Evolutionary conservation across 1,140 invertebrate species (phyloP).

Genomic region (Psix sp.): DNA sequence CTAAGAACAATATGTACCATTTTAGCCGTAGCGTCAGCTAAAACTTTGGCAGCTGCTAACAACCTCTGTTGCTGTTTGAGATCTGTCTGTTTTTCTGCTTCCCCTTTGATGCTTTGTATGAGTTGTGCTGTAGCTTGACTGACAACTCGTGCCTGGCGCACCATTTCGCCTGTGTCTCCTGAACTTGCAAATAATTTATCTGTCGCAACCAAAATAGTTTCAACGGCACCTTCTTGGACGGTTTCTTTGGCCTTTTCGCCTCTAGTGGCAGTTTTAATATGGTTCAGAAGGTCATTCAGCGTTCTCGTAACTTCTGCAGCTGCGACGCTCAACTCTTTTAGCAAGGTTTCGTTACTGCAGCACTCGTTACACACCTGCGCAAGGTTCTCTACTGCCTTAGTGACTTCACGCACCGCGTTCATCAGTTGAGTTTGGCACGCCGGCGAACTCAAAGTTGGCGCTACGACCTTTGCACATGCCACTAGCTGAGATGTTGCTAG

Average conservation of each 20-base stretch:
- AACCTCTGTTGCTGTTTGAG: conserved; percentile 92
- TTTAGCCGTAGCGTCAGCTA: conserved; percentile 96
- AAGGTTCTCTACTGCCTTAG: conserved; percentile 93
- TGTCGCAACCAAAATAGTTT: conserved; percentile 93
- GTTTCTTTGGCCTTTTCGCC: conserved; percentile 77
- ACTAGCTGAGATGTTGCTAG: conserved; percentile 98
- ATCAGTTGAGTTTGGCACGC: conserved; percentile 96
- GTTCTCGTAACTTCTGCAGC: conserved; percentile 93
- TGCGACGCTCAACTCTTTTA: conserved; percentile 88
- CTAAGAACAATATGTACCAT: conserved; percentile 82
- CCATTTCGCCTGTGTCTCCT: conserved; percentile 94
- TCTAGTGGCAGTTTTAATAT: conserved; percentile 84
- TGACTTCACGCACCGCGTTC: conserved; percentile 94
- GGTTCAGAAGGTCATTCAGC: conserved; percentile 92
- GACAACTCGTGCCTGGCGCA: conserved; percentile 93
- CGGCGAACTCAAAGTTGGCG: conserved; percentile 89
- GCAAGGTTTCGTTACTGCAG: conserved; percentile 82
- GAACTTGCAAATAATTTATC: conserved; percentile 90
- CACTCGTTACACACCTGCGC: conserved; percentile 88
- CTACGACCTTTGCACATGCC: conserved; percentile 96
- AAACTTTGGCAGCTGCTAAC: conserved; percentile 92
- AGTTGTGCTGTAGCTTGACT: conserved; percentile 94
- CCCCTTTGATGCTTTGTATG: conserved; percentile 94
- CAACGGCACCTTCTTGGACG: conserved; percentile 88
- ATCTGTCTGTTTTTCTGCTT: conserved; percentile 92